Evolutionary conservation across 1,140 invertebrate species (phyloP), one percentile per base, ranked within the genome.

Genomic region (Mya arenaria): DNA sequence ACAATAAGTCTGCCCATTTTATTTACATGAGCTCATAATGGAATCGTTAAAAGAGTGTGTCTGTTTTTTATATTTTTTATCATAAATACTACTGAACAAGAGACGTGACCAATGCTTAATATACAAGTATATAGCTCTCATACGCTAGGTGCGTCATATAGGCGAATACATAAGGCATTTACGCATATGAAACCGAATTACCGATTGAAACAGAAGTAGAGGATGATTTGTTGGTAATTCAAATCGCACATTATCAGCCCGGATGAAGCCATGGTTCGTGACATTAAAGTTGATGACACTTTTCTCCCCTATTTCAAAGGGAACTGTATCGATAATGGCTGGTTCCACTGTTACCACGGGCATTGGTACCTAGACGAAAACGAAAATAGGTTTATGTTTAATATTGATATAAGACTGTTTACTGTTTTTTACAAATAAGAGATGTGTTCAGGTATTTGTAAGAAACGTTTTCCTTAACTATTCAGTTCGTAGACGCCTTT

Each of bases 231-330:
- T 71, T 48, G 86, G 86, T 23, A 88, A 72, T 6, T 58, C 19
- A 65, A 88, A 85, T 48, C 81, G 39, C 3, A 86, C 48, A 63
- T 83, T 83, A 36, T 86, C 79, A 52, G 86, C 86, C 23, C 84
- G 32, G 15, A 88, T 88, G 5, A 88, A 68, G 6, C 86, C 86
- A 58, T 88, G 81, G 58, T 88, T 88, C 32, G 83, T 86, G 19
- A 86, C 39, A 8, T 25, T 71, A 62, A 88, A 82, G 13, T 84
- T 58, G 3, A 88, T 69, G 17, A 36, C 60, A 25, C 62, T 39
- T 23, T 37, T 69, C 15, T 74, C 15, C 13, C 75, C 80, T 34
- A 37, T 44, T 55, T 86, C 85, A 28, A 78, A 79, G 15, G 78
- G 63, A 39, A 78, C 56, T 17, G 84, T 58, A 63, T 88, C 69